Evolutionary conservation across 2,888 invertebrate species (phyloP), one percentile per base, ranked within the genome.

Genomic region (Teleiodes luculella): DNA sequence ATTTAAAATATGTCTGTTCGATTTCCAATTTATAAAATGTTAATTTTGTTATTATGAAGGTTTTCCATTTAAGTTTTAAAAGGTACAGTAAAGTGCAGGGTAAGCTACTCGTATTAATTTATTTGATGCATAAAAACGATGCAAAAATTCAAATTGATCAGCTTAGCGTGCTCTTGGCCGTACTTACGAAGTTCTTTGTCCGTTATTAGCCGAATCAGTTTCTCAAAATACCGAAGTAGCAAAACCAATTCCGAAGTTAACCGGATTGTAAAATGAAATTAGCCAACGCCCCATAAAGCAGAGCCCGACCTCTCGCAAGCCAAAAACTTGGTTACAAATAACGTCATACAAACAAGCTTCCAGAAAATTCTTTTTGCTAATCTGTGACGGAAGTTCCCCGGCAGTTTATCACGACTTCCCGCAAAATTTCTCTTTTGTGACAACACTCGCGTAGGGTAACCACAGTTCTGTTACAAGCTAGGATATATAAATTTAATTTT

Each of bases 331-430:
- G 43, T 28, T 43, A 43, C 43, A 43, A 43, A 43, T 43, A 28
- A 8, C 43, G 28, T 43, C 43, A 47, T 37, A 51, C 45, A 50
- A 53, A 53, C 47, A 66, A 55, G 57, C 54, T 56, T 65, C 62
- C 62, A 61, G 59, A 64, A 68, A 73, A 76, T 76, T 72, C 70
- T 72, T 72, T 71, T 65, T 60, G 71, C 76, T 80, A 80, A 82
- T 83, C 82, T 80, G 80, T 66, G 67, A 57, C 66, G 74, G 72
- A 78, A 79, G 63, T 76, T 72, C 72, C 72, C 62, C 64, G 68
- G 74, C 72, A 72, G 74, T 80, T 76, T 80, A 76, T 83, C 80
- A 83, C 72, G 72, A 76, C 68, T 76, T 76, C 65, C 67, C 59
- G 63, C 60, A 58, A 67, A 70, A 67, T 73, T 69, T 70, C 68